phyloP scores from a whole-genome alignment of 2,888 invertebrate genomes.

The Morinoia aosen region DNA sequence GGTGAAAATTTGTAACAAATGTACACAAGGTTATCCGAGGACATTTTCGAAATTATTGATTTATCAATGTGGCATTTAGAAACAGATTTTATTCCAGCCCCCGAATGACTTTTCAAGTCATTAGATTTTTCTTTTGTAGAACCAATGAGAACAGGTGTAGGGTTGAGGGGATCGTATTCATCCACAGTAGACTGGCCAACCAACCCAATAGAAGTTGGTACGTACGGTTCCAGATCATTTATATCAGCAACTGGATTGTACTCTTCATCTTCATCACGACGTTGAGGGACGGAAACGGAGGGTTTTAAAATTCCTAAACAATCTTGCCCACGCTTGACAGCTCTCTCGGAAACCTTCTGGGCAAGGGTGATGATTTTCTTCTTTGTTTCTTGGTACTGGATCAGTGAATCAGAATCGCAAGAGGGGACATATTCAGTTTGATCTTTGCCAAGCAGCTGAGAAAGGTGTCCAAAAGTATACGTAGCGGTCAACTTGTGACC shows the following conservation, averaged over 20 bases:
- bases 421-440: conserved; percentile 21
- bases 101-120: not conserved
- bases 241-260: conserved; percentile 21
- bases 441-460: not conserved
- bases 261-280: not conserved
- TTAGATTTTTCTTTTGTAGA: not conserved
- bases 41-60: not conserved
- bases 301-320: not conserved
- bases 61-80: not conserved
- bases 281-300: not conserved
- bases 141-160: not conserved
- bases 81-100: not conserved
- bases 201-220: not conserved
- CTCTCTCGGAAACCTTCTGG: not conserved
- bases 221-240: not conserved
- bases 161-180: conserved; percentile 35
- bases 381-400: not conserved
- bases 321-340: not conserved
- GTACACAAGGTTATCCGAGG: not conserved
- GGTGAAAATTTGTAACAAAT: conserved; percentile 54
- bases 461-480: not conserved
- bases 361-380: conserved; percentile 36
- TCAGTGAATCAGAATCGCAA: not conserved
- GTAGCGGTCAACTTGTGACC: not conserved
- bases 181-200: not conserved